Evolutionary conservation across 2,113 vertebrate genomes (phyloP), one percentile per base, ranked within the genome.

Genomic region (Engraulis encrasicolus): DNA sequence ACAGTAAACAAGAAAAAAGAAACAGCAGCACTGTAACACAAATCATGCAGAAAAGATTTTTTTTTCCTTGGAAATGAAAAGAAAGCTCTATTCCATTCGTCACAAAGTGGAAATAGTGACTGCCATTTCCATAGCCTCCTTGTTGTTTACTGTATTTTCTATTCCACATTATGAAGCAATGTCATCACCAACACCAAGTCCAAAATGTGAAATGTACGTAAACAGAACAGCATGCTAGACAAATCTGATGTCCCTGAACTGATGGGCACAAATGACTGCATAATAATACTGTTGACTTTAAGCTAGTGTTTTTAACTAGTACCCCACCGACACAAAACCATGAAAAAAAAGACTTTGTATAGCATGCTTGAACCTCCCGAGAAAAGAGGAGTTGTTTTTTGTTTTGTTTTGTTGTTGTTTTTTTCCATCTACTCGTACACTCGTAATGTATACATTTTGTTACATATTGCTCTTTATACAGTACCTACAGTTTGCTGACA

Each of bases 401-500:
- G 23, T 74, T 34, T 3, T 27, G 20, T 61, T 74, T 17, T 71
- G n/a, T n/a, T n/a, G 61, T 34, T 71, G 27, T 71, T 71, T 71
- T 23, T 15, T 74, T 34, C 1, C 12, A 9, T 61, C 34, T 17
- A 31, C 31, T 71, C 9, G 23, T 31, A 17, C 27, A 31, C 31
- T 2, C 17, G 27, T 34, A 15, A 74, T 31, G 15, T 34, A 74
- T 74, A 31, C 31, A 14, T 17, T 20, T 74, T 74, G 66, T 74
- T 34, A 15, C 27, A 34, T 74, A 74, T 74, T 74, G 66, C 66
- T 74, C 66, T 74, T 74, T 74, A 74, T 74, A 74, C 66, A 74
- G 27, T 74, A 74, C 66, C 66, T 74, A 74, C 66, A 74, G 66
- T 74, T 74, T 74, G 27, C 27, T 74, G 31, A 36, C 27, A 17